Evolutionary conservation across 2,888 invertebrate species (phyloP).

Genomic region (Ctenicera cuprea): DNA sequence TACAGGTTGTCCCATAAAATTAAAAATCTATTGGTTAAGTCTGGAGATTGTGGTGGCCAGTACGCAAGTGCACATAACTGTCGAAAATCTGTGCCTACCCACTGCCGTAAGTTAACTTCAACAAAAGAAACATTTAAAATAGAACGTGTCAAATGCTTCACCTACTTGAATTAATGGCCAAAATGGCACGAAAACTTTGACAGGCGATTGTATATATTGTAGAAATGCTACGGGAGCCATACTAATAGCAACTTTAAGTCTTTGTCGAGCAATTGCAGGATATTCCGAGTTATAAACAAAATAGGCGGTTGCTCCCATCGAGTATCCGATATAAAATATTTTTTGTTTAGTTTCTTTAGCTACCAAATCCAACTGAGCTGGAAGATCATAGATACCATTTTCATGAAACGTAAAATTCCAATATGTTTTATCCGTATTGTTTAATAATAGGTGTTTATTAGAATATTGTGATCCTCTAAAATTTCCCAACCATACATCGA

Average conservation of each 20-base stretch:
- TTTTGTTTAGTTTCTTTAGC: conserved; percentile 48
- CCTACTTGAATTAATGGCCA: conserved; percentile 74
- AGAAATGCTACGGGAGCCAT: conserved; percentile 79
- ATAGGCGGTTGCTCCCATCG: conserved; percentile 86
- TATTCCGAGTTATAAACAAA: conserved; percentile 80
- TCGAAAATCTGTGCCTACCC: too few species aligned
- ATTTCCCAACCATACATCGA: conserved; percentile 74
- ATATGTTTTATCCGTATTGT: conserved; percentile 67
- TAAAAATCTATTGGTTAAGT: too few species aligned
- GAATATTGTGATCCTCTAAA: conserved; percentile 68
- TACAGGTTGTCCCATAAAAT: too few species aligned
- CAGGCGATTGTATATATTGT: conserved; percentile 74
- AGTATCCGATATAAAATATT: conserved; percentile 87
- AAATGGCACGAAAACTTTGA: conserved; percentile 79
- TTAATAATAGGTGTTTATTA: conserved; percentile 64
- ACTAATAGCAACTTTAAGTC: neutral
- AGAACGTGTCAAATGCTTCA: neutral
- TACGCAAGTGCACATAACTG: too few species aligned
- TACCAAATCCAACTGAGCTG: conserved; percentile 50
- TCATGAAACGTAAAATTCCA: conserved; percentile 63
- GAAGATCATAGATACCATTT: conserved; percentile 54
- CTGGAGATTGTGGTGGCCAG: too few species aligned
- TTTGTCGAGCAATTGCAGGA: conserved; percentile 74
- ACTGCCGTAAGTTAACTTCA: too few species aligned
- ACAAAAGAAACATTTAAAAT: too few species aligned